These are phyloP conservation scores for Autographa gamma DNA, from an alignment of 2,888 invertebrate genomes.

Conservation along the genomic window DNA sequence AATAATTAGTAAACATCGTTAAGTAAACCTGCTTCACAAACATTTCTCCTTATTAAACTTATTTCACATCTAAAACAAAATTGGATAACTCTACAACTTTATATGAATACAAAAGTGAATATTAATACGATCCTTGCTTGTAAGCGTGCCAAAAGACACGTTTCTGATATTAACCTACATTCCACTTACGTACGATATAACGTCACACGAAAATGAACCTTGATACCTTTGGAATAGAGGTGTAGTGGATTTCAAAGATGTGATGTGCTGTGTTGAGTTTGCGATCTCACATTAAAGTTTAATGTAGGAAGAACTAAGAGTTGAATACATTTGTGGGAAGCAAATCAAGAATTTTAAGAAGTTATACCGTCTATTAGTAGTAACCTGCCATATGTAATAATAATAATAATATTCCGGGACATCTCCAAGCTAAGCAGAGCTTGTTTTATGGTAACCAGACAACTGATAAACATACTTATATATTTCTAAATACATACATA, in stretches of 20 bases:
- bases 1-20: too few species aligned
- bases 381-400: too few species aligned
- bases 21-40: too few species aligned
- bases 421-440: too few species aligned
- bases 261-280: neutral
- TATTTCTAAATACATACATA: too few species aligned
- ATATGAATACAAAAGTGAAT: constrained; percentile 2
- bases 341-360: too few species aligned
- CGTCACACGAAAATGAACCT: neutral
- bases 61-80: neutral
- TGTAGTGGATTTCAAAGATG: neutral
- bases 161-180: constrained; percentile 8
- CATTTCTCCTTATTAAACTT: neutral
- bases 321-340: neutral
- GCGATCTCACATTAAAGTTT: neutral
- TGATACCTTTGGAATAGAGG: neutral
- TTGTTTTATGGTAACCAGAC: too few species aligned
- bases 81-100: neutral
- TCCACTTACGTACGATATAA: neutral
- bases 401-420: too few species aligned
- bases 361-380: too few species aligned
- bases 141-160: constrained; percentile 6
- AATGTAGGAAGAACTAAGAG: neutral
- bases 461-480: too few species aligned
- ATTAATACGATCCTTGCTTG: neutral